Percentiles rank a stretch among this genome's conserved stretches.
phyloP scores from a whole-genome alignment of 2,113 vertebrate genomes.

The Barbus barbus region DNA sequence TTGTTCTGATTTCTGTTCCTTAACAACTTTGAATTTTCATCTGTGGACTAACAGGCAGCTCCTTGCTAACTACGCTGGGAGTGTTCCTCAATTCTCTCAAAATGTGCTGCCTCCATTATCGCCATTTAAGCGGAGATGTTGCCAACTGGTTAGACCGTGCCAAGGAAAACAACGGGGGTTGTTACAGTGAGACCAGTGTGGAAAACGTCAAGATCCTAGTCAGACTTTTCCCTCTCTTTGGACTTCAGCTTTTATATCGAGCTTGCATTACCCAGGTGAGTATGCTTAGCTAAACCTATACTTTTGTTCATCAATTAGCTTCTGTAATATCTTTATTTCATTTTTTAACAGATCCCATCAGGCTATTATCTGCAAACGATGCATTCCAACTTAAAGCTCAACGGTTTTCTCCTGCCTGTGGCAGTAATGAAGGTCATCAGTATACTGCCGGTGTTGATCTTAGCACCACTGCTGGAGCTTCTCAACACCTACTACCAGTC shows the following conservation, averaged over 20 bases:
- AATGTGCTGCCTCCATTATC: conserved; percentile 67
- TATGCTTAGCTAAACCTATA: not conserved
- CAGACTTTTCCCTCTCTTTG: conserved; percentile 83
- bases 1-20: not conserved
- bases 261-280: conserved; percentile 84
- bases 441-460: too few relatives aligned
- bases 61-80: conserved; percentile 76
- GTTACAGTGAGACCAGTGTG: conserved; percentile 81
- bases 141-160: conserved; percentile 82
- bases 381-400: conserved; percentile 87
- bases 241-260: conserved; percentile 86
- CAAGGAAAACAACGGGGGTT: conserved; percentile 82
- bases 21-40: not conserved
- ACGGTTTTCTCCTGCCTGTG: conserved; percentile 82
- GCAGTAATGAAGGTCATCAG: conserved; percentile 56
- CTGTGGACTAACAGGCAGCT: conserved; percentile 71
- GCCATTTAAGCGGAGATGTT: conserved; percentile 65
- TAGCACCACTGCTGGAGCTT: too few relatives aligned
- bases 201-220: conserved; percentile 82
- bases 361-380: conserved; percentile 92
- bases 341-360: conserved; percentile 82
- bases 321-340: not conserved
- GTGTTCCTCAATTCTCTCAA: conserved; percentile 80
- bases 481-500: too few relatives aligned
- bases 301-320: not conserved